Evolutionary conservation across 2,113 vertebrate genomes (phyloP).

Genomic region (Brachypodius melanocephalos): DNA sequence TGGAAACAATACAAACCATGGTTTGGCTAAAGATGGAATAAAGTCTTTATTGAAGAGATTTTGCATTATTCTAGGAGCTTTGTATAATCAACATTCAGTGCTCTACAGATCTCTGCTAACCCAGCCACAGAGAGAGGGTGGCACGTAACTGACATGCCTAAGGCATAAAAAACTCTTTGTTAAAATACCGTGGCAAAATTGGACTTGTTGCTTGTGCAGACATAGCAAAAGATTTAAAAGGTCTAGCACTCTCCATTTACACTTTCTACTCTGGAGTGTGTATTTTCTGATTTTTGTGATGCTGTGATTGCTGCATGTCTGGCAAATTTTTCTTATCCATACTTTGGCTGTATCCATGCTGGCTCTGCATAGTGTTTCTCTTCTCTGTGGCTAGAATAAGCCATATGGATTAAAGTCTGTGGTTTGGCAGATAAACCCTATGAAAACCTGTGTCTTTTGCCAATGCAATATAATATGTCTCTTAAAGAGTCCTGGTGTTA

Average conservation of each 20-base stretch:
- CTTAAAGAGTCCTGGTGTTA: background rate
- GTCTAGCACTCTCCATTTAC: background rate
- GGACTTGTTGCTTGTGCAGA: background rate
- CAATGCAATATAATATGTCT: background rate
- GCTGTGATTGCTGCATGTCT: background rate
- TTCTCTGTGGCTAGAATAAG: background rate
- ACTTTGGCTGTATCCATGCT: background rate
- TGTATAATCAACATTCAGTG: background rate
- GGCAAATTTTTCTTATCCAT: background rate
- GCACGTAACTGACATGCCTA: background rate
- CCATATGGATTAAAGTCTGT: background rate
- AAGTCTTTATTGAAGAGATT: background rate
- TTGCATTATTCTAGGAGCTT: background rate
- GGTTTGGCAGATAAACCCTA: background rate
- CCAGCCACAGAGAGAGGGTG: background rate
- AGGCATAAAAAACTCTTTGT: background rate
- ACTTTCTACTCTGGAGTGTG: background rate
- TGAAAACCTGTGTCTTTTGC: background rate
- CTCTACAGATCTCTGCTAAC: background rate
- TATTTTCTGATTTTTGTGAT: background rate
- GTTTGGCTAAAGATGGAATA: background rate
- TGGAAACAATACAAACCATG: background rate
- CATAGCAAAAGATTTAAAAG: background rate
- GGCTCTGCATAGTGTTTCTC: background rate
- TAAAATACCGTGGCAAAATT: background rate